Evolutionary conservation across 2,797 vertebrate species (phyloP).

Genomic region (Tragopan temminckii): DNA sequence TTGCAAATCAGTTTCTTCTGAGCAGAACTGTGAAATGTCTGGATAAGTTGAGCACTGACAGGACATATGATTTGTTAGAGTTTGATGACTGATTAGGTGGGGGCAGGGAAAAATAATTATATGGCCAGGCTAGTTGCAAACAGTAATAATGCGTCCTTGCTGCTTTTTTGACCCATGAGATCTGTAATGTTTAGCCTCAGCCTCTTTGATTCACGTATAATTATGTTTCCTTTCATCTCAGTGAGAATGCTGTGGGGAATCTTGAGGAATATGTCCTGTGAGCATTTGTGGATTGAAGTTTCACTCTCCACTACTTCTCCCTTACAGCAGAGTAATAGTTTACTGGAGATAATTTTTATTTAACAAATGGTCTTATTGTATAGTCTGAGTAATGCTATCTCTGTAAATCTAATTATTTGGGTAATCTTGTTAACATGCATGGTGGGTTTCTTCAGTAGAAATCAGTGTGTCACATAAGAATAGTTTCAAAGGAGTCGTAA

Average conservation of each 20-base stretch:
- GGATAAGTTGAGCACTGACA: not conserved
- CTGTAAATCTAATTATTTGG: not conserved
- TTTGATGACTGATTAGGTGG: not conserved
- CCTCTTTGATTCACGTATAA: not conserved
- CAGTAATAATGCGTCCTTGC: not conserved
- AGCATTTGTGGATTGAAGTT: not conserved
- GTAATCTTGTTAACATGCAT: not conserved
- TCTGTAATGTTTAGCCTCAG: not conserved
- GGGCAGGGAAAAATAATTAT: not conserved
- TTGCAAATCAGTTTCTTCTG: not conserved
- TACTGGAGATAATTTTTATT: not conserved
- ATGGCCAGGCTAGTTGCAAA: not conserved
- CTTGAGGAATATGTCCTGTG: not conserved
- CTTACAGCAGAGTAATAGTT: not conserved
- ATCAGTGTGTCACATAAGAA: not conserved
- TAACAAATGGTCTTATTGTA: not conserved
- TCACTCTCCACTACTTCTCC: not conserved
- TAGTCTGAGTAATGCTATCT: not conserved
- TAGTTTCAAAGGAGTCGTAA: slow-evolving; percentile 14
- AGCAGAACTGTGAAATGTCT: not conserved
- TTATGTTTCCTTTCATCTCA: not conserved
- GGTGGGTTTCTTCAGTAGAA: not conserved
- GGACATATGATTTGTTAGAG: accelerated
- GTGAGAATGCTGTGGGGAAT: not conserved
- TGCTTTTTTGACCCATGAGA: not conserved